Conservation (phyloP, 2,797 vertebrate genomes). For the Neostethus bicornis region DNA sequence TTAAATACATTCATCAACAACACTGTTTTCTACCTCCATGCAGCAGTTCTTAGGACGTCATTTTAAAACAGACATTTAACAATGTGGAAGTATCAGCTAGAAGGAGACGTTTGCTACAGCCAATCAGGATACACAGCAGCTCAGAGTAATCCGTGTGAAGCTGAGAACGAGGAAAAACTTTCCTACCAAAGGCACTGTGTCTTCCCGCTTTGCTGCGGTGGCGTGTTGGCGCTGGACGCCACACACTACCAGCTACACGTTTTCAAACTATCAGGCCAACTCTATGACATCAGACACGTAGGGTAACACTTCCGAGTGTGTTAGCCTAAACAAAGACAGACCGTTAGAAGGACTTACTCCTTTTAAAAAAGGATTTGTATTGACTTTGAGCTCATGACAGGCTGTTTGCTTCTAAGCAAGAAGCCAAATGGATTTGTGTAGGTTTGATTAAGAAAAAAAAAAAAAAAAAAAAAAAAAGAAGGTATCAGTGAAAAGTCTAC, state of each 20-base stretch:
- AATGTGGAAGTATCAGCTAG: background rate
- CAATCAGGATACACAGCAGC: too few relatives aligned
- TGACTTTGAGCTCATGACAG: slow-evolving; percentile 22
- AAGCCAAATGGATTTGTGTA: slow-evolving; percentile 12
- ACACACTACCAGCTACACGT: slow-evolving; percentile 87
- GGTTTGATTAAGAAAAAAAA: slow-evolving; percentile 10
- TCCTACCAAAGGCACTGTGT: slow-evolving; percentile 81
- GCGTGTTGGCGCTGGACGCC: slow-evolving; percentile 66
- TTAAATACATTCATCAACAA: too few relatives aligned
- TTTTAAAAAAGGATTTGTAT: slow-evolving; percentile 12
- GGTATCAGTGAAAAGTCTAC: slow-evolving; percentile 15
- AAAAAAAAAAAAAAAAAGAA: slow-evolving; percentile 13
- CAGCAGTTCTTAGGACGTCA: background rate
- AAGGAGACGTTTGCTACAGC: slow-evolving; percentile 17
- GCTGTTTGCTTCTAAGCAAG: slow-evolving; percentile 2
- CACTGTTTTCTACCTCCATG: background rate
- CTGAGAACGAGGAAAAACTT: too few relatives aligned
- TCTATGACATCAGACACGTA: slow-evolving; percentile 94
- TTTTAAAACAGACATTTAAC: too few relatives aligned
- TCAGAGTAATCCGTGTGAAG: too few relatives aligned
- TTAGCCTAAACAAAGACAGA: slow-evolving; percentile 81
- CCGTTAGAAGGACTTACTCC: slow-evolving; percentile 31
- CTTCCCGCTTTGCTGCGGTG: slow-evolving; percentile 59
- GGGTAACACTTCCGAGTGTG: slow-evolving; percentile 92
- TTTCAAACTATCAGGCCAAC: slow-evolving; percentile 86